phyloP scores from a whole-genome alignment of 1,140 invertebrate species.

The Lordiphosa mommai region DNA sequence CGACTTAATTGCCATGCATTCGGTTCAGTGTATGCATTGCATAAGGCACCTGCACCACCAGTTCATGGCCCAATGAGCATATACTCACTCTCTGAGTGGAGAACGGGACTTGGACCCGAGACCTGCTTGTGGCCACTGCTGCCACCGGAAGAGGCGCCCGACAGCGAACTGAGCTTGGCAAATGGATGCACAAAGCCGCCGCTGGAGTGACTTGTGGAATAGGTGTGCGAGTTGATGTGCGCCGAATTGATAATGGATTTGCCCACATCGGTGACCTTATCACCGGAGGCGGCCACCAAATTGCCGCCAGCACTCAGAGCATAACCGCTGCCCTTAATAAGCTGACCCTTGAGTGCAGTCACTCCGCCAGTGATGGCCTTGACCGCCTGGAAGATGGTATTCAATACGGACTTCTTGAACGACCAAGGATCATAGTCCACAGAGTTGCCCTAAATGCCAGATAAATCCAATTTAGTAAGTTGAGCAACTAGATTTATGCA shows the following conservation, averaged over 20 bases:
- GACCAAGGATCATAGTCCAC: constrained; percentile 85
- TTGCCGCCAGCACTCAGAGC: constrained; percentile 87
- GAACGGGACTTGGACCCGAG: constrained; percentile 42
- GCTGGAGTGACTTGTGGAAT: constrained; percentile 46
- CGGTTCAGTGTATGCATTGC: constrained; percentile 37
- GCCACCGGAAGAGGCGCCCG: constrained; percentile 73
- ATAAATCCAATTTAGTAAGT: not conserved
- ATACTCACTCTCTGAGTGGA: constrained; percentile 76
- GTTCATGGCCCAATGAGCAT: constrained; percentile 6
- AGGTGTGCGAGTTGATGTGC: constrained; percentile 82
- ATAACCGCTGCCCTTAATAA: constrained; percentile 90
- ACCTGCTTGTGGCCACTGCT: constrained; percentile 56
- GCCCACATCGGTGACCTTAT: constrained; percentile 87
- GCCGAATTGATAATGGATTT: constrained; percentile 87
- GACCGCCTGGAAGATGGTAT: constrained; percentile 89
- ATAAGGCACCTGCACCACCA: constrained; percentile 28
- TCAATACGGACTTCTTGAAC: constrained; percentile 89
- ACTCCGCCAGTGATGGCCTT: constrained; percentile 92
- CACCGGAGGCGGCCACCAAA: constrained; percentile 81
- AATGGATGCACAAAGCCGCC: constrained; percentile 59
- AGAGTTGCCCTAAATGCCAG: constrained; percentile 75
- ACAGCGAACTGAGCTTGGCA: constrained; percentile 66
- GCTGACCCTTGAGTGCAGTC: constrained; percentile 89
- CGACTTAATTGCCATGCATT: constrained; percentile 57
- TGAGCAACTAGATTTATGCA: not conserved